These are phyloP conservation scores for Hymenochirus boettgeri DNA, from an alignment of 2,113 vertebrate genomes.

Conservation along the genomic window DNA sequence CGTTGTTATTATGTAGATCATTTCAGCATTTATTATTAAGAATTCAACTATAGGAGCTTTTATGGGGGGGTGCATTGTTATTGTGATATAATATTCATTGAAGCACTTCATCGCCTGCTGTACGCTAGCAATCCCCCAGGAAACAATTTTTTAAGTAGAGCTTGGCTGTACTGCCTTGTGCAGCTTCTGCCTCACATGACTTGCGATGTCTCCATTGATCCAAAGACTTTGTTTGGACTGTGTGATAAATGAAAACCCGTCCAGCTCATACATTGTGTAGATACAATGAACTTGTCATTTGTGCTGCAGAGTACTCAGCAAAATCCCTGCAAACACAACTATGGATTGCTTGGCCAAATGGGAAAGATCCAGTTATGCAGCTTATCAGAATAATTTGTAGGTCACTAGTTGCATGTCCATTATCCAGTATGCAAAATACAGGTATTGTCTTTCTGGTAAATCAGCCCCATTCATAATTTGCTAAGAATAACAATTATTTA, in stretches of 20 bases:
- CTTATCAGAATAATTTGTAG: conserved; percentile 7
- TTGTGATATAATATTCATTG: background rate
- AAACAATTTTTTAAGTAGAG: conserved; percentile 20
- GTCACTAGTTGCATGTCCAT: too few relatives aligned
- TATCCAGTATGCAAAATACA: too few relatives aligned
- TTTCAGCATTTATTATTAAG: too few relatives aligned
- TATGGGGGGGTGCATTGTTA: conserved; percentile 2
- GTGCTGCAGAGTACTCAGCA: conserved; percentile 4
- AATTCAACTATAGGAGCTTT: background rate
- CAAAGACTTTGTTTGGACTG: conserved; percentile 30
- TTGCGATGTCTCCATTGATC: conserved; percentile 30
- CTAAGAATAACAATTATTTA: too few relatives aligned
- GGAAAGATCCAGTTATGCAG: background rate
- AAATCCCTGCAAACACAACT: conserved; percentile 7
- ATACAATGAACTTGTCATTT: conserved; percentile 37
- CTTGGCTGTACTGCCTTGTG: conserved; percentile 15
- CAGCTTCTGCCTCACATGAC: conserved; percentile 15
- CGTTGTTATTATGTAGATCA: too few relatives aligned
- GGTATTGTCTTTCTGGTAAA: too few relatives aligned
- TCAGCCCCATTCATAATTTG: too few relatives aligned
- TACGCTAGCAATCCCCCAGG: conserved; percentile 3
- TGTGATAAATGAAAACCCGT: conserved; percentile 33
- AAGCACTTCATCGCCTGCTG: background rate
- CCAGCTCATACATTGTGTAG: conserved; percentile 34
- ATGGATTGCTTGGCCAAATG: background rate